Base-by-base conservation (phyloP, 2,888 invertebrate species). In the Tridacna gigas region DNA sequence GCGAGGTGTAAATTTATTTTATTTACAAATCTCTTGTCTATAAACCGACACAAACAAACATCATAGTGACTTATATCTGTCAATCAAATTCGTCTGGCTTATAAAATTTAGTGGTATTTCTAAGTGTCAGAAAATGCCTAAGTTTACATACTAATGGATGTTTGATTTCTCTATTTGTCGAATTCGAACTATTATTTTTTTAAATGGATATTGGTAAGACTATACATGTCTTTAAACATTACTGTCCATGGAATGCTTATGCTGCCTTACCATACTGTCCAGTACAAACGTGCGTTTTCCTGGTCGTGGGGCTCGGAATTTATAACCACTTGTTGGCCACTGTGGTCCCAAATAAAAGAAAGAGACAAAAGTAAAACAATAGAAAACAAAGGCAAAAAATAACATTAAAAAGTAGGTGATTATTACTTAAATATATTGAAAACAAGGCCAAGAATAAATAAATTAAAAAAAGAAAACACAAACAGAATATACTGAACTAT, bases 231-330 rank as follows among this genome's bases (percentile, higher is more conserved):
- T 5, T 56, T 56, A 9, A 20, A 56, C 2, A 5, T 15, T 20
- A 56, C 20, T 56, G 51, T 63, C 13, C 13, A 63, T 25, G 63
- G 22, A 63, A 25, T 1, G 15, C 45, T 15, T 37, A 37, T 37
- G 37, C n/a, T 18, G 37, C 2, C 71, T 71, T 71, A 71, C 71
- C 71, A 71, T 51, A 71, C 51, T 71, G 26, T 71, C 71, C 47
- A 71, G n/a, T 25, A 71, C 71, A 37, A 51, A 71, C 26, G 71
- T 51, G 7, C 71, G 71, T 71, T 79, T 79, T 47, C 79, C 79
- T 12, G 79, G 79, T n/a, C 74, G 22, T 25, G 79, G 79, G 0
- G 79, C 79, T 74, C 79, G 45, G 37, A 79, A 79, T 73, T 65
- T 74, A 48, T 79, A 79, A 12, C 71, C 71, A 18, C 18, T 47